phyloP scores from a whole-genome alignment of 1,140 invertebrate genomes.

The Uloborus diversus region DNA sequence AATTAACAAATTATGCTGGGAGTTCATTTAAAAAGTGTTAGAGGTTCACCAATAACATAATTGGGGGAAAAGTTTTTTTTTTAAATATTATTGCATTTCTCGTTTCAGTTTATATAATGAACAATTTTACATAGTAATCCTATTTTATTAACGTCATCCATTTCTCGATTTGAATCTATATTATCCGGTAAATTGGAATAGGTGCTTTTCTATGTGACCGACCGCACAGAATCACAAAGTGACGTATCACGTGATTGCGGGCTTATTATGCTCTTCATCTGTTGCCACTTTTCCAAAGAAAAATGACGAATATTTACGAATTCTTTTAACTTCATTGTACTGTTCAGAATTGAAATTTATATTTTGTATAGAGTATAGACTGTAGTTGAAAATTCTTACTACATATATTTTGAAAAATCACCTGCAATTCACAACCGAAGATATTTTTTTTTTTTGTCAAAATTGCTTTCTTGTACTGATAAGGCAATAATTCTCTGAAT shows the following conservation, averaged over 20 bases:
- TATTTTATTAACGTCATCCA: not conserved
- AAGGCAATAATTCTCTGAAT: too few species aligned
- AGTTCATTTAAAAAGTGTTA: not conserved
- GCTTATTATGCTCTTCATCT: not conserved
- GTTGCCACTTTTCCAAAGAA: not conserved
- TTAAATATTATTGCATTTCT: not conserved
- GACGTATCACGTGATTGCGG: not conserved
- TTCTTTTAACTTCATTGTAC: not conserved
- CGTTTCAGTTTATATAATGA: not conserved
- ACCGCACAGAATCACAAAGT: not conserved
- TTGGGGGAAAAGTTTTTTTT: not conserved
- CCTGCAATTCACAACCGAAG: not conserved
- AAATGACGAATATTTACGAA: not conserved
- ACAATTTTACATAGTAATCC: not conserved
- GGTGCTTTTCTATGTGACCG: conserved; percentile 4
- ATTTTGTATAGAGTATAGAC: not conserved
- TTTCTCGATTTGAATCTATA: not conserved
- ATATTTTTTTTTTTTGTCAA: too few species aligned
- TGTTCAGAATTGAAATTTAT: not conserved
- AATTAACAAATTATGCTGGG: not conserved
- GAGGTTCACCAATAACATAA: not conserved
- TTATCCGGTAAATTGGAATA: not conserved
- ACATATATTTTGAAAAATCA: not conserved
- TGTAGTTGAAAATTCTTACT: not conserved
- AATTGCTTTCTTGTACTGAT: too few species aligned